Evolutionary conservation across 2,113 vertebrate species (phyloP).

Genomic region (Anoura caudifer): DNA sequence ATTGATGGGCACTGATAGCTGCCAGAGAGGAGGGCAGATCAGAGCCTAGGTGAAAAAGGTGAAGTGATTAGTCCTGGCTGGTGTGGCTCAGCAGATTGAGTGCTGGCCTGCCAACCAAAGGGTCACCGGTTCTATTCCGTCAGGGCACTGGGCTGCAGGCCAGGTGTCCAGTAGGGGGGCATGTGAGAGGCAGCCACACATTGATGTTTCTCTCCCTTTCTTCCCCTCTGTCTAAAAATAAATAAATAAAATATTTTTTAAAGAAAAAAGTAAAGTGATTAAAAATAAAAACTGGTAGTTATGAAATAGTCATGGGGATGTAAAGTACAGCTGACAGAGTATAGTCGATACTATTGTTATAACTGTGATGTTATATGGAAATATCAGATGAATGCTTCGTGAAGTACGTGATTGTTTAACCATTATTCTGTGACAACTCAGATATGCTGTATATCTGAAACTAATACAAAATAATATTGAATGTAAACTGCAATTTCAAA

Average conservation of each 20-base stretch:
- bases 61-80: neutral
- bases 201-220: too few species aligned
- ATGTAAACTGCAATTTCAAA: neutral
- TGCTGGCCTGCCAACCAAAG: too few species aligned
- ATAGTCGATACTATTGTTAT: neutral
- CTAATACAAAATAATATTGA: neutral
- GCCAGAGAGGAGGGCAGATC: neutral
- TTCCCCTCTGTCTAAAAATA: too few species aligned
- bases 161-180: too few species aligned
- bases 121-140: too few species aligned
- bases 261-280: too few species aligned
- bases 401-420: neutral
- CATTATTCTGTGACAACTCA: neutral
- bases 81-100: too few species aligned
- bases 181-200: too few species aligned
- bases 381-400: neutral
- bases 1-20: neutral
- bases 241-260: too few species aligned
- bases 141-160: too few species aligned
- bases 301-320: neutral
- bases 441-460: neutral
- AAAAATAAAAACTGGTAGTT: too few species aligned
- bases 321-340: neutral
- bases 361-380: neutral
- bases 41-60: neutral